Conservation (phyloP, 2,797 vertebrate genomes). For the Leptatherina wallacei region DNA sequence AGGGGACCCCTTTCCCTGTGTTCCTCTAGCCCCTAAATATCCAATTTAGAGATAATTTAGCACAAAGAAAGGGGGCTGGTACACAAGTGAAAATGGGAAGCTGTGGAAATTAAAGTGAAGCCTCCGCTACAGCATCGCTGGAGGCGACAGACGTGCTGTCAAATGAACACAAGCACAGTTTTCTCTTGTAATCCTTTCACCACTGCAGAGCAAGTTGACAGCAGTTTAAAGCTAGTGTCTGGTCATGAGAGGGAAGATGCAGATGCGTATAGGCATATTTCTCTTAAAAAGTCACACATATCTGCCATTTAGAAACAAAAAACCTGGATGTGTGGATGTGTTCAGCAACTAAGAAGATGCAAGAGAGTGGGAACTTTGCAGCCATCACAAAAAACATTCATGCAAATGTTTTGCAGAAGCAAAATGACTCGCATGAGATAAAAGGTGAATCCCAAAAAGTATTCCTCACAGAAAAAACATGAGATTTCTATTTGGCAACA, state of each 20-base stretch:
- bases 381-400: neutral
- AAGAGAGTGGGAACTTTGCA: slow-evolving; percentile 6
- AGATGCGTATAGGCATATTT: slow-evolving; percentile 23
- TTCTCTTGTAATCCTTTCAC: slow-evolving; percentile 54
- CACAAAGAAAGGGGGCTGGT: slow-evolving; percentile 48
- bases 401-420: neutral
- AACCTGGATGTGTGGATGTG: neutral
- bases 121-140: slow-evolving; percentile 42
- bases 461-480: slow-evolving; percentile 7
- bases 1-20: slow-evolving; percentile 39
- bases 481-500: slow-evolving; percentile 1
- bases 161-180: slow-evolving; percentile 55
- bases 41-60: slow-evolving; percentile 75
- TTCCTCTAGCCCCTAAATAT: slow-evolving; percentile 63
- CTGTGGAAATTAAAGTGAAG: slow-evolving; percentile 72
- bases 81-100: slow-evolving; percentile 51
- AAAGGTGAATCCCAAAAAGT: slow-evolving; percentile 14
- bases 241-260: slow-evolving; percentile 47
- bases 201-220: slow-evolving; percentile 44
- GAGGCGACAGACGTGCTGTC: slow-evolving; percentile 55
- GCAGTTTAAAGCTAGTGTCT: slow-evolving; percentile 58
- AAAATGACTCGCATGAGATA: slow-evolving; percentile 1
- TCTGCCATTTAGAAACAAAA: slow-evolving; percentile 12
- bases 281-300: slow-evolving; percentile 26
- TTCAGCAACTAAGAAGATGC: neutral